phyloP scores from a whole-genome alignment of 2,797 vertebrate genomes.

The Dallia pectoralis region DNA sequence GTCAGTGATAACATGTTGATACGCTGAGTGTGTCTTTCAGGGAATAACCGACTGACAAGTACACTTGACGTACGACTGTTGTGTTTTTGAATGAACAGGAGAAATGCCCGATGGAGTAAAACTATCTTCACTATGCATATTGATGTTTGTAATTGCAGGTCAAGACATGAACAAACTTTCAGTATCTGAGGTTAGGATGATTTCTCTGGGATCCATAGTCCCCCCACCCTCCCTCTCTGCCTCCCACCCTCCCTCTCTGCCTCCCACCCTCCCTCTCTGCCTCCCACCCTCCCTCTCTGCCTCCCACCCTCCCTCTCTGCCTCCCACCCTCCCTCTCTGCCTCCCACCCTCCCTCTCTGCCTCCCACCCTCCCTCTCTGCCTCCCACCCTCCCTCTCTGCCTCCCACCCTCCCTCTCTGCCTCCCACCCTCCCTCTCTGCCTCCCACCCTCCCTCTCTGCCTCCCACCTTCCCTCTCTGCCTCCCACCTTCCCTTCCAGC shows the following conservation, averaged over 20 bases:
- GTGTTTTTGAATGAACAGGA: not conserved
- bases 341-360: no score
- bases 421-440: constrained; percentile 17
- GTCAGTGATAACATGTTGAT: not conserved
- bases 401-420: no score
- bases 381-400: no score
- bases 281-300: no score
- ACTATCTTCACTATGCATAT: constrained; percentile 7
- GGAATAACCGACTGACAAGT: not conserved
- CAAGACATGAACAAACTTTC: constrained; percentile 38
- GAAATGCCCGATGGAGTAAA: constrained; percentile 11
- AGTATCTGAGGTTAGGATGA: constrained; percentile 33
- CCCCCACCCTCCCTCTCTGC: constrained; percentile 14
- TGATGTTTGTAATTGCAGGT: constrained; percentile 39
- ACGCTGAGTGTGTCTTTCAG: not conserved
- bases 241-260: not conserved
- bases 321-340: no score
- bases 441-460: not conserved
- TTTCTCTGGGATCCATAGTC: constrained; percentile 25
- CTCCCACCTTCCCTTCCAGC: constrained; percentile 7
- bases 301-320: no score
- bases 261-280: constrained; percentile 15
- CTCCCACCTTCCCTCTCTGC: constrained; percentile 13
- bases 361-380: no score
- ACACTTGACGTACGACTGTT: not conserved